These are phyloP conservation scores for Rhinichthys klamathensis DNA, from an alignment of 2,113 vertebrate species.

Conservation along the genomic window DNA sequence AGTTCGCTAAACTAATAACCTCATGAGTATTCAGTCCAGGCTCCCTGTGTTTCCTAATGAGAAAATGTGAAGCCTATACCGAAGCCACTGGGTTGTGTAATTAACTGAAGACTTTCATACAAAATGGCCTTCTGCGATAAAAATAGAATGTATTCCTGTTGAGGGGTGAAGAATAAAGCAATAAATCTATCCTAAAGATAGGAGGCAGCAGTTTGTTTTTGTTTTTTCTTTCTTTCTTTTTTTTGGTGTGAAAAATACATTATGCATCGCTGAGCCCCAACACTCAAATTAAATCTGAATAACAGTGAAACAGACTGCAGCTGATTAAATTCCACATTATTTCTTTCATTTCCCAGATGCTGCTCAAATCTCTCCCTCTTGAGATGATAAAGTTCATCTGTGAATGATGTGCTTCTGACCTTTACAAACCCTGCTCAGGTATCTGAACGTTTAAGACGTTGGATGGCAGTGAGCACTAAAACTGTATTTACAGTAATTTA, in stretches of 20 bases:
- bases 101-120: constrained; percentile 53
- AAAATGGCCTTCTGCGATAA: constrained; percentile 48
- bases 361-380: constrained; percentile 22
- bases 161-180: constrained; percentile 41
- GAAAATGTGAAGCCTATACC: constrained; percentile 49
- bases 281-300: constrained; percentile 36
- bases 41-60: constrained; percentile 50
- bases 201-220: constrained; percentile 38
- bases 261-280: constrained; percentile 42
- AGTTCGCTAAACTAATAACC: constrained; percentile 45
- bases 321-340: constrained; percentile 39
- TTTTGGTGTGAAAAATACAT: constrained; percentile 40
- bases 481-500: constrained; percentile 29
- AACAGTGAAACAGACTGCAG: constrained; percentile 9
- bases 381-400: constrained; percentile 19
- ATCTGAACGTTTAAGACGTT: not conserved
- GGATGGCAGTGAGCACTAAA: constrained; percentile 3
- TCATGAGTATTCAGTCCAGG: constrained; percentile 41
- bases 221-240: not conserved
- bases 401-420: constrained; percentile 38
- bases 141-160: constrained; percentile 49
- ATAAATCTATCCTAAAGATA: constrained; percentile 50
- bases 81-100: constrained; percentile 60
- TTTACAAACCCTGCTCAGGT: constrained; percentile 32
- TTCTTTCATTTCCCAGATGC: constrained; percentile 25